Evolutionary conservation across 2,888 invertebrate genomes (phyloP).

Genomic region (Perdita meconis): DNA sequence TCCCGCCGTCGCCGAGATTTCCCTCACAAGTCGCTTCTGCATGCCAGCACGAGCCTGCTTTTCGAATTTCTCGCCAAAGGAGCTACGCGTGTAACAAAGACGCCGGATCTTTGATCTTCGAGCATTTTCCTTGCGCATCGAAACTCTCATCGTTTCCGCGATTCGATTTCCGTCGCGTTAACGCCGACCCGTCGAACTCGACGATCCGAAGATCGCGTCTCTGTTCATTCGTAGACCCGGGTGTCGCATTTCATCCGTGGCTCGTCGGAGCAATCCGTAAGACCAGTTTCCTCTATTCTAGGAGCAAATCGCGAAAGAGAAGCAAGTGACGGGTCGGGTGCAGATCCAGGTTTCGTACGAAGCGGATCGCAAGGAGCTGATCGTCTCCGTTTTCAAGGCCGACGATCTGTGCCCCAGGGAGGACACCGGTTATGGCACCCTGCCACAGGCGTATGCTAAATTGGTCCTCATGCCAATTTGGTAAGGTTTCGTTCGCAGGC

Average conservation of each 20-base stretch:
- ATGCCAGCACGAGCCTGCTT: slow-evolving; percentile 63
- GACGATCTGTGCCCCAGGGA: slow-evolving; percentile 93
- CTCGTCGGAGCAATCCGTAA: not conserved
- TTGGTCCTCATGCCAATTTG: slow-evolving; percentile 91
- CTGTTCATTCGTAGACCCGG: slow-evolving; percentile 48
- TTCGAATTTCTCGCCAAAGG: slow-evolving; percentile 14
- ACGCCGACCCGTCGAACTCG: not conserved
- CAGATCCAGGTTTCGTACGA: slow-evolving; percentile 96
- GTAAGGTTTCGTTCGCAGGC: slow-evolving; percentile 85
- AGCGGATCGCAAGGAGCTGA: slow-evolving; percentile 91
- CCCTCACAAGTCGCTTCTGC: slow-evolving; percentile 61
- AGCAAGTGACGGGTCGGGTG: slow-evolving; percentile 91
- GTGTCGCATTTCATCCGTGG: not conserved
- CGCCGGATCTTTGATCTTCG: slow-evolving; percentile 19
- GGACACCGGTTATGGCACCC: slow-evolving; percentile 90
- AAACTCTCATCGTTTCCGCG: not conserved
- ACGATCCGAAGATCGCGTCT: slow-evolving; percentile 30
- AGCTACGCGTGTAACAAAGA: slow-evolving; percentile 44
- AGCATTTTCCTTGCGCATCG: not conserved
- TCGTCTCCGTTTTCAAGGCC: slow-evolving; percentile 93
- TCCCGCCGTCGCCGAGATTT: slow-evolving; percentile 26
- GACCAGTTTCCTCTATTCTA: slow-evolving; percentile 78
- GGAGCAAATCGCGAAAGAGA: slow-evolving; percentile 91
- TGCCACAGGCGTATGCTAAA: slow-evolving; percentile 94
- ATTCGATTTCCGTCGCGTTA: not conserved